Conservation (phyloP, 2,888 invertebrate species). For the Plagiodera versicolora region DNA sequence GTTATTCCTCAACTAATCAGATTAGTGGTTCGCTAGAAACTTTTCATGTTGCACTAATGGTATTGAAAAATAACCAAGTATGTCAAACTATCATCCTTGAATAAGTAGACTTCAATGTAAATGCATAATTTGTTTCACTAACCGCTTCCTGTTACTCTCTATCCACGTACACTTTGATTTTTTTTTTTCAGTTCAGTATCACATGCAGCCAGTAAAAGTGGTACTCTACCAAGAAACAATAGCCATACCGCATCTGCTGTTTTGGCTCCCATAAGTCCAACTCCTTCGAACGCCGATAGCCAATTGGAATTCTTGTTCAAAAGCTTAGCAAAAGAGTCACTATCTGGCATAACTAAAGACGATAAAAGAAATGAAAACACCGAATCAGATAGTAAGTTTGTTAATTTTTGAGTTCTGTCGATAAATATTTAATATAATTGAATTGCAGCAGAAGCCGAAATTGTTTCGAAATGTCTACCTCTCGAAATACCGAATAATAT, state of each 20-base stretch:
- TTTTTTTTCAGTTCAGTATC: slow-evolving; percentile 53
- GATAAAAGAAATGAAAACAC: slow-evolving; percentile 61
- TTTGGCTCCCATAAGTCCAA: slow-evolving; percentile 40
- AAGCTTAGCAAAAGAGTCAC: slow-evolving; percentile 71
- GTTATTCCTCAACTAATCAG: no score
- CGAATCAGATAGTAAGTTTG: slow-evolving; percentile 52
- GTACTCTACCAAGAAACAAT: slow-evolving; percentile 48
- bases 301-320: slow-evolving; percentile 76
- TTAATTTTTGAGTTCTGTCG: slow-evolving; percentile 2
- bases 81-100: no score
- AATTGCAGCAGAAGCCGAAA: slow-evolving; percentile 40
- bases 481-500: slow-evolving; percentile 53
- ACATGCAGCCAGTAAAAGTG: slow-evolving; percentile 53
- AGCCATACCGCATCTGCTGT: slow-evolving; percentile 15
- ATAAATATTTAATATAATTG: background rate
- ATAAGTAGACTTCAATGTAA: no score
- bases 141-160: no score
- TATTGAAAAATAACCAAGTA: no score
- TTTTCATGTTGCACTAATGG: no score
- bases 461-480: slow-evolving; percentile 47
- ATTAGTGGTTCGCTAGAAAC: no score
- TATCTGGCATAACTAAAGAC: slow-evolving; percentile 57
- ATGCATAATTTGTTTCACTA: no score
- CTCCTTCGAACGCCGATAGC: slow-evolving; percentile 51
- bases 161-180: no score